Base-by-base conservation (phyloP, 2,797 vertebrate genomes). In the Capromys pilorides region DNA sequence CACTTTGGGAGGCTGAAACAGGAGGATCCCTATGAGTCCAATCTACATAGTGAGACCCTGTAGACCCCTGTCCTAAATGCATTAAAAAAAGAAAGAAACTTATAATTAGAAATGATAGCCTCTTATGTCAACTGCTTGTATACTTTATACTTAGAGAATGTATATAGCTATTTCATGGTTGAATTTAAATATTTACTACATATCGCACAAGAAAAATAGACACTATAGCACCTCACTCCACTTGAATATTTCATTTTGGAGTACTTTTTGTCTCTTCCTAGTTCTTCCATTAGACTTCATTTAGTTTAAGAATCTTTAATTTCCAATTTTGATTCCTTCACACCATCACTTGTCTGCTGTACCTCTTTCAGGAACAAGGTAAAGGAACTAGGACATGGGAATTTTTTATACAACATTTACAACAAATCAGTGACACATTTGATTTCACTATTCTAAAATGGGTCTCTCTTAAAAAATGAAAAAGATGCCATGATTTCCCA, bases 361-460 rank as follows among this genome's bases (percentile, higher is more conserved):
- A 79, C 59, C 61, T 90, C 22, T 92, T 41, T 91, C n/a, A 83
- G 61, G 85, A 81, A 77, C 62, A 10, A 84, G 26, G 31, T 19
- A 83, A 80, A 79, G 6, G 31, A 57, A 49, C 41, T 45, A 87
- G 6, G 64, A 57, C 59, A 57, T 61, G 18, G 26, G 2, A 78
- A 80, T 79, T 83, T 61, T 75, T 89, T 94, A 90, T 71, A 94
- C 10, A 94, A 62, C 7, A 90, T 62, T 89, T 21, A 93, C 24
- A 90, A 80, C 57, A 89, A 82, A 75, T 67, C 31, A 89, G 10
- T 54, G 36, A 39, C 16, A 11, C 6, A 39, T 89, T 92, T 90
- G 78, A 79, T 54, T 80, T 78, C 77, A 83, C 26, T 84, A 36
- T 73, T 6, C 51, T 49, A 86, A 93, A 71, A 59, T 86, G 18